A percentile compares a stretch with the other conserved stretches of the same genome.
Conservation (phyloP, 2,888 invertebrate species). For the Microctonus hyperodae region DNA sequence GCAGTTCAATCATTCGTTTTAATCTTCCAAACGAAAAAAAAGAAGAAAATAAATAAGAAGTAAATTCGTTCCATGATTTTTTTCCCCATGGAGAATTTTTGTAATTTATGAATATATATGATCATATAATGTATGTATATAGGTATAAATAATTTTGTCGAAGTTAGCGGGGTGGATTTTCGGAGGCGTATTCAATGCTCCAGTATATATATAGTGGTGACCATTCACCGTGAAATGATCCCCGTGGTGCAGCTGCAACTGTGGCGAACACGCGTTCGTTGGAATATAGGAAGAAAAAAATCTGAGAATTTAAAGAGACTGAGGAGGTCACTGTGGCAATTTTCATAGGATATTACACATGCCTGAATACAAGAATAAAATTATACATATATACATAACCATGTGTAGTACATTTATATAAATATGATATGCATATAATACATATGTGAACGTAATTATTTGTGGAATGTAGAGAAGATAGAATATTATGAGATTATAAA, state of each 20-base stretch:
- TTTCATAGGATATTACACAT: slow-evolving; percentile 13
- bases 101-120: neutral
- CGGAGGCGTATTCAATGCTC: slow-evolving; percentile 26
- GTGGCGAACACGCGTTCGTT: neutral
- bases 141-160: slow-evolving; percentile 21
- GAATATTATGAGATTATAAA: no score
- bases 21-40: neutral
- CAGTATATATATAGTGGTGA: slow-evolving; percentile 20
- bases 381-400: neutral
- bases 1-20: no score
- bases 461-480: no score
- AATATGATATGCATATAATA: no score
- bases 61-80: neutral
- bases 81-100: neutral
- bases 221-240: slow-evolving; percentile 32
- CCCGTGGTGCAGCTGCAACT: slow-evolving; percentile 28
- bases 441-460: no score
- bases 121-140: neutral
- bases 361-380: no score
- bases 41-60: neutral
- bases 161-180: no score
- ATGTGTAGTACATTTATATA: no score
- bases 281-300: slow-evolving; percentile 16
- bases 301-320: slow-evolving; percentile 13
- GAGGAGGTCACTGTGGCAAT: neutral